Conservation (phyloP, 2,888 invertebrate species). For the Meteorus cinctellus region DNA sequence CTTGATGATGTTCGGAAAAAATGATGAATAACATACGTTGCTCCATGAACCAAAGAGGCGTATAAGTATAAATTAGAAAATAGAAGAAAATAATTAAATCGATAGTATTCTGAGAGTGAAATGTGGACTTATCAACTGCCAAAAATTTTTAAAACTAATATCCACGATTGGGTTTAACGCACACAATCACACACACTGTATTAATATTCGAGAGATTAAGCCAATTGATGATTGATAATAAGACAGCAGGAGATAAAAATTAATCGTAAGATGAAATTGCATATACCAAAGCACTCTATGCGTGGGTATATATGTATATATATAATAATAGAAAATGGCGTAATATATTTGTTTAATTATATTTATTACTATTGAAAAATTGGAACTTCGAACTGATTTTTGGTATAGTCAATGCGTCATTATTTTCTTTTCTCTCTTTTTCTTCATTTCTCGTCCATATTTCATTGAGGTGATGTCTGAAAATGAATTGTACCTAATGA, state of each 20-base stretch:
- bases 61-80: constrained; percentile 30
- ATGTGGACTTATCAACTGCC: constrained; percentile 42
- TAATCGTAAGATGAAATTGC: constrained; percentile 24
- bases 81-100: constrained; percentile 29
- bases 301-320: constrained; percentile 15
- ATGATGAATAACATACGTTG: constrained; percentile 31
- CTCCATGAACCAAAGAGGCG: constrained; percentile 58
- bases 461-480: not conserved
- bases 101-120: constrained; percentile 38
- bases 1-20: not conserved
- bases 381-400: not conserved
- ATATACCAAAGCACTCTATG: constrained; percentile 34
- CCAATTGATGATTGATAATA: constrained; percentile 19
- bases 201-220: constrained; percentile 54
- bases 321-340: constrained; percentile 33
- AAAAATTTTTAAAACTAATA: constrained; percentile 42
- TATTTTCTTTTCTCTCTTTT: not conserved
- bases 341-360: not conserved
- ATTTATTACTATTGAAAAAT: constrained; percentile 4
- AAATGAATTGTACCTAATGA: not conserved
- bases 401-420: not conserved
- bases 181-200: constrained; percentile 60
- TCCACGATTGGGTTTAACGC: constrained; percentile 58
- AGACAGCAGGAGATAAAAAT: constrained; percentile 44
- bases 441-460: not conserved